Conservation (phyloP, 2,888 invertebrate genomes). For the Cataglyphis altisquamis region DNA sequence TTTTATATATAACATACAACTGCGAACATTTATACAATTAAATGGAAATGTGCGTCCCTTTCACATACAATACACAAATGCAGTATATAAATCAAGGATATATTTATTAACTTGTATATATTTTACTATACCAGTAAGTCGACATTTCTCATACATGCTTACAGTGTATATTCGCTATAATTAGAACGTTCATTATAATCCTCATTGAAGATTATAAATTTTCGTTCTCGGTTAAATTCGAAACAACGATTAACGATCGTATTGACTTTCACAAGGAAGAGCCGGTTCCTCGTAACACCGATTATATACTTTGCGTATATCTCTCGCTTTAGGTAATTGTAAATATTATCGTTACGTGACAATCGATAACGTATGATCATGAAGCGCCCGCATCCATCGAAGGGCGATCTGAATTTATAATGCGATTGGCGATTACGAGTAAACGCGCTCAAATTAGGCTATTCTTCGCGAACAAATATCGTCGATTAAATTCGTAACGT, state of each 20-base stretch:
- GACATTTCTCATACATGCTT: slow-evolving; percentile 76
- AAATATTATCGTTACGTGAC: slow-evolving; percentile 48
- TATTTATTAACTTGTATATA: slow-evolving; percentile 72
- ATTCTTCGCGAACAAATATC: slow-evolving; percentile 72
- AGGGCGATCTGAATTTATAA: slow-evolving; percentile 2
- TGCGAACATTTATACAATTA: background rate
- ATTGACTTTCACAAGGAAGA: slow-evolving; percentile 58
- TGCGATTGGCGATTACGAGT: slow-evolving; percentile 63
- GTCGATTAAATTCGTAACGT: slow-evolving; percentile 83
- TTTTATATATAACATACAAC: slow-evolving; percentile 10
- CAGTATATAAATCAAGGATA: slow-evolving; percentile 28
- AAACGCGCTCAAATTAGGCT: slow-evolving; percentile 69
- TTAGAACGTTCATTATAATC: slow-evolving; percentile 65
- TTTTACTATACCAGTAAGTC: slow-evolving; percentile 72
- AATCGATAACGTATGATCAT: slow-evolving; percentile 55
- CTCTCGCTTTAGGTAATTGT: slow-evolving; percentile 32
- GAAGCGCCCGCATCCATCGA: slow-evolving; percentile 19
- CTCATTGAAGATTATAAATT: slow-evolving; percentile 44
- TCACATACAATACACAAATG: background rate
- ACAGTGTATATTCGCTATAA: slow-evolving; percentile 73
- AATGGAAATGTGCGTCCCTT: background rate
- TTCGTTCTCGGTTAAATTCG: slow-evolving; percentile 43
- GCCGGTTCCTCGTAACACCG: slow-evolving; percentile 38
- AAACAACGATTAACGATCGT: slow-evolving; percentile 51
- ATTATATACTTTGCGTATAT: slow-evolving; percentile 14